A percentile compares a stretch with the other conserved stretches of the same genome.
Evolutionary conservation across 2,113 vertebrate species (phyloP).

Genomic region (Rhabdornis inornatus): DNA sequence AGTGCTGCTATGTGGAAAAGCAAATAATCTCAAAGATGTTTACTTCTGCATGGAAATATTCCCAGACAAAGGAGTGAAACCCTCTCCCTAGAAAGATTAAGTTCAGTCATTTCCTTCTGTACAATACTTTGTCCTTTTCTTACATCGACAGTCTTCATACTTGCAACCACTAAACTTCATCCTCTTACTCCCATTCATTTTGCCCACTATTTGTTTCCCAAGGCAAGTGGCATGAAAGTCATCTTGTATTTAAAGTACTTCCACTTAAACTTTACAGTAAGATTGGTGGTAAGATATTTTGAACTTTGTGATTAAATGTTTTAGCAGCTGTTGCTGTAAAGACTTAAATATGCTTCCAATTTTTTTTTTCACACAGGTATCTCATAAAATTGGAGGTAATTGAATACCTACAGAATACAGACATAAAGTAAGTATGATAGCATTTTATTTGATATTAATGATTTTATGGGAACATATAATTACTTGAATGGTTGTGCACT

Average conservation of each 20-base stretch:
- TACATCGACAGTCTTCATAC: not conserved
- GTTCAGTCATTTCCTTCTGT: not conserved
- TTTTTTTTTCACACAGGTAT: not conserved
- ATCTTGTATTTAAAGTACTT: not conserved
- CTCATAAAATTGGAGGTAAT: not conserved
- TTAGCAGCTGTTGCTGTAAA: not conserved
- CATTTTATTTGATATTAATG: conserved; percentile 38
- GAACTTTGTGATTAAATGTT: not conserved
- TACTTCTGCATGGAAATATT: not conserved
- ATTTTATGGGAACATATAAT: not conserved
- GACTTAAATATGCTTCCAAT: not conserved
- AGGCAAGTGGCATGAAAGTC: not conserved
- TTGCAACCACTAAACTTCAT: not conserved
- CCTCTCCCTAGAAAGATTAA: not conserved
- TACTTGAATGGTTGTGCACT: not conserved
- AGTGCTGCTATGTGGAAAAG: not conserved
- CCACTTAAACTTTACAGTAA: not conserved
- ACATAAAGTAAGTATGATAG: not conserved
- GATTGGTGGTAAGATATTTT: not conserved
- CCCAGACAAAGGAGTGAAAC: not conserved
- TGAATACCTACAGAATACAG: not conserved
- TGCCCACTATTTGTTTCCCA: not conserved
- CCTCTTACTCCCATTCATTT: not conserved
- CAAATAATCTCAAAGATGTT: not conserved
- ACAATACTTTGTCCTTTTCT: not conserved